A percentile compares a stretch with the other conserved stretches of the same genome.
These are phyloP conservation scores for Junonia oenone DNA, from an alignment of 2,888 invertebrate species.

Conservation along the genomic window DNA sequence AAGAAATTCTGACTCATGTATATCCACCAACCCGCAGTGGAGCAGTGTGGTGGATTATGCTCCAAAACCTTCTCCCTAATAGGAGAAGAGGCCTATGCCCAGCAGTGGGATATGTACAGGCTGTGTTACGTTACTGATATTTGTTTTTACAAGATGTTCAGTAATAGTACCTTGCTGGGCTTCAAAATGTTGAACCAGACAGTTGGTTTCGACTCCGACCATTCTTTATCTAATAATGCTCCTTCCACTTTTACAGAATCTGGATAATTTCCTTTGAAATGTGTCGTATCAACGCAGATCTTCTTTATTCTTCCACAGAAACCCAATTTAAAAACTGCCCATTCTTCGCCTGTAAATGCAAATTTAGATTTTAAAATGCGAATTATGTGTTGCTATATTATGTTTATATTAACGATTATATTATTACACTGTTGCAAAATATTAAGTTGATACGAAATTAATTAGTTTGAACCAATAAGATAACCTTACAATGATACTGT, in stretches of 20 bases:
- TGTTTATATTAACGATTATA: background rate
- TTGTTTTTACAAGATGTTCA: background rate
- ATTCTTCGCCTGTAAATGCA: conserved; percentile 71
- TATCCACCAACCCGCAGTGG: no score
- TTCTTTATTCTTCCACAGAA: conserved; percentile 67
- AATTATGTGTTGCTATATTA: no score
- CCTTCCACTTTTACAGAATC: conserved; percentile 81
- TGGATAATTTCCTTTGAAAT: conserved; percentile 83
- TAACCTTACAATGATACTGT: conserved; percentile 51
- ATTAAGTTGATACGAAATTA: no score
- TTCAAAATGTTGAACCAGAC: conserved; percentile 72
- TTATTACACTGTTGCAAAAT: no score
- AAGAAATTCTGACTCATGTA: no score
- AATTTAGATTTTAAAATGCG: background rate
- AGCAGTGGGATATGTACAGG: no score
- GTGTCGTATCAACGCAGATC: conserved; percentile 80
- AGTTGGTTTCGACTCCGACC: conserved; percentile 40
- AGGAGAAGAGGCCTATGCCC: no score
- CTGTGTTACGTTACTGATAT: background rate
- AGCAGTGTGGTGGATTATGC: no score
- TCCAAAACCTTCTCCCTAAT: no score
- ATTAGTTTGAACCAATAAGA: no score
- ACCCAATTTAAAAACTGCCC: conserved; percentile 81
- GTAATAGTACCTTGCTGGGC: conserved; percentile 66
- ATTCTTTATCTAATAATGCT: conserved; percentile 48